Conservation (phyloP, 2,888 invertebrate genomes). For the Coenonympha glycerion region DNA sequence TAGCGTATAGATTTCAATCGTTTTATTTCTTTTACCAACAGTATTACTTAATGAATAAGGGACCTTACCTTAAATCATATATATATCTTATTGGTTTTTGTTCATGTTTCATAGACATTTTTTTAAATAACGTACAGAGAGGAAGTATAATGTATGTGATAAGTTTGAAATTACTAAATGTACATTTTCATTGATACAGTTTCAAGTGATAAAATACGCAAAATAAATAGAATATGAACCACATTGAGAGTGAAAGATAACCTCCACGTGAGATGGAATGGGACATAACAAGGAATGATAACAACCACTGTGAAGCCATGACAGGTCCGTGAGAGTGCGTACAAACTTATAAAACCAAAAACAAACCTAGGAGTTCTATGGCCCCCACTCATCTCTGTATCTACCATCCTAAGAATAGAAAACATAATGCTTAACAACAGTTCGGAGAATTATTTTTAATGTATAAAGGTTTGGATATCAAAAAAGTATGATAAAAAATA, state of each 20-base stretch:
- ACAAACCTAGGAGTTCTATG: conserved; percentile 83
- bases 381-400: conserved; percentile 80
- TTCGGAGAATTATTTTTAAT: conserved; percentile 6
- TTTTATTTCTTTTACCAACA: too few species aligned
- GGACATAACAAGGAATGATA: conserved; percentile 43
- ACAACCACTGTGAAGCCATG: conserved; percentile 31
- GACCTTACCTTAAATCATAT: too few species aligned
- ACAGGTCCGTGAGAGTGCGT: conserved; percentile 51
- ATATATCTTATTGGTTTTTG: too few species aligned
- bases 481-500: background rate
- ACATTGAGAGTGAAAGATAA: conserved; percentile 2
- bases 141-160: too few species aligned
- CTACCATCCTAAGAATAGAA: conserved; percentile 78
- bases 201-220: conserved; percentile 14
- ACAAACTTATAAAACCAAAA: conserved; percentile 67
- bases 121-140: too few species aligned
- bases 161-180: too few species aligned
- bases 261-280: conserved; percentile 32
- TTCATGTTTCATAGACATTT: too few species aligned
- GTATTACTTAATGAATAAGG: too few species aligned
- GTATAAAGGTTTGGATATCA: background rate
- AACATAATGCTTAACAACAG: conserved; percentile 32
- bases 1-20: too few species aligned
- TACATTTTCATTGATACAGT: too few species aligned
- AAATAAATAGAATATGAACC: conserved; percentile 15